A percentile compares a stretch with the other conserved stretches of the same genome.
Evolutionary conservation across 2,888 invertebrate genomes (phyloP).

Genomic region (Acleris laterana): DNA sequence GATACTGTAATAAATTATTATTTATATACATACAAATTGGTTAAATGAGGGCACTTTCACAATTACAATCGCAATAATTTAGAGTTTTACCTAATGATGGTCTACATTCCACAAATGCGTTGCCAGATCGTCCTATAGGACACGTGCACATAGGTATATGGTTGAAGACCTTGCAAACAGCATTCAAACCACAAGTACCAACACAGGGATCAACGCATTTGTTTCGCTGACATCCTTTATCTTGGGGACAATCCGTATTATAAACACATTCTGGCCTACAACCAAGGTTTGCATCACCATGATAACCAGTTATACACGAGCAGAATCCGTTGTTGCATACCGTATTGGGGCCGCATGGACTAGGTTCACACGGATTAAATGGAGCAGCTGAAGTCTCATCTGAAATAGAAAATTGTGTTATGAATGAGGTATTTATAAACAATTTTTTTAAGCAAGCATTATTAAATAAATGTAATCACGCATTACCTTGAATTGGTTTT

Average conservation of each 20-base stretch:
- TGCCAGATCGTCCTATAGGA: conserved; percentile 87
- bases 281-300: conserved; percentile 87
- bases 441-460: not conserved
- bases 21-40: not conserved
- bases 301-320: conserved; percentile 85
- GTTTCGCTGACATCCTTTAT: conserved; percentile 87
- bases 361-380: conserved; percentile 84
- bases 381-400: conserved; percentile 49
- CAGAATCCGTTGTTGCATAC: conserved; percentile 84
- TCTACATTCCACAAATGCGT: conserved; percentile 87
- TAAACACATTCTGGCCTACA: conserved; percentile 89
- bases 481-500: conserved; percentile 77
- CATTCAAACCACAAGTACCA: conserved; percentile 88
- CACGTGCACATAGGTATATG: conserved; percentile 90
- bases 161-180: conserved; percentile 88
- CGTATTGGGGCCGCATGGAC: conserved; percentile 87
- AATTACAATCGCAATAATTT: not conserved
- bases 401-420: conserved; percentile 42
- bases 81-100: conserved; percentile 73
- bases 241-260: conserved; percentile 86
- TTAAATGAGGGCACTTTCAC: not conserved
- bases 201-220: conserved; percentile 90
- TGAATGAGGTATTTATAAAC: not conserved
- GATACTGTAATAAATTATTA: conserved; percentile 53
- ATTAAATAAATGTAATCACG: not conserved